Evolutionary conservation across 2,113 vertebrate species (phyloP).

Genomic region (Psittacula cyanocephala): DNA sequence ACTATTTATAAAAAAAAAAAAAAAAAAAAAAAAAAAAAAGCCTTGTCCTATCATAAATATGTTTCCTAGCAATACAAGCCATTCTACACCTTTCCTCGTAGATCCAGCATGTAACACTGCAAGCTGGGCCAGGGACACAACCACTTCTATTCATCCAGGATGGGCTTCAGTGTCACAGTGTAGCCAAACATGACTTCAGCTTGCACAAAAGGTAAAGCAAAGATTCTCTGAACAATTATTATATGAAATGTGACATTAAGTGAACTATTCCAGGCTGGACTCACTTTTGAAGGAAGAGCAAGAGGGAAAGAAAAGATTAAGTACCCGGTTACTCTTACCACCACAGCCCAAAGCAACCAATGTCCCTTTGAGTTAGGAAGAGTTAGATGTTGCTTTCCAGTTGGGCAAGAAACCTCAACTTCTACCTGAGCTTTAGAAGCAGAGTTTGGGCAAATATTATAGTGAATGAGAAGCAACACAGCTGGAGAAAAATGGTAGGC

Average conservation of each 20-base stretch:
- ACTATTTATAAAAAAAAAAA: not conserved
- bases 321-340: not conserved
- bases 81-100: not conserved
- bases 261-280: not conserved
- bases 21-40: not conserved
- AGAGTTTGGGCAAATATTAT: not conserved
- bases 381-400: not conserved
- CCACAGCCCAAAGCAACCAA: not conserved
- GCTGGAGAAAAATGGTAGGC: not conserved
- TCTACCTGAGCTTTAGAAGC: not conserved
- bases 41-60: not conserved
- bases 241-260: not conserved
- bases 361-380: not conserved
- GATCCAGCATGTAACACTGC: not conserved
- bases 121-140: not conserved
- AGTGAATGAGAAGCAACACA: not conserved
- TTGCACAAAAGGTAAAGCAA: not conserved
- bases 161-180: not conserved
- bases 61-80: not conserved
- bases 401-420: not conserved
- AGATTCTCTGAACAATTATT: not conserved
- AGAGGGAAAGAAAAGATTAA: not conserved
- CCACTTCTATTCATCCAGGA: not conserved
- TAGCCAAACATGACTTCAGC: not conserved
- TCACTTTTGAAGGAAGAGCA: not conserved